Percentiles rank a stretch among this genome's conserved stretches.
These are phyloP conservation scores for Drosophila funebris DNA, from an alignment of 1,140 invertebrate species.

Conservation along the genomic window DNA sequence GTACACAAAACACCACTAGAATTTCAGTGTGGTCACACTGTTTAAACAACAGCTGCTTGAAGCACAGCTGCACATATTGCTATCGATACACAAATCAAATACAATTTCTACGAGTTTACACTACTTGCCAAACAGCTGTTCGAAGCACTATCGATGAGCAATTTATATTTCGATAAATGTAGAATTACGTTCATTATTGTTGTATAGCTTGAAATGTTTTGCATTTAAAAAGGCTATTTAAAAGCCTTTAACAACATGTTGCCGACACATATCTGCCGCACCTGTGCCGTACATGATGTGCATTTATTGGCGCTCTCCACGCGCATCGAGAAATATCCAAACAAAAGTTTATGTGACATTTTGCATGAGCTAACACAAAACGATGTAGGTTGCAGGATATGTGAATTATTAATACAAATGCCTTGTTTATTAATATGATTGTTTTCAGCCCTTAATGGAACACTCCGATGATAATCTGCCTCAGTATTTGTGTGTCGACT, in stretches of 20 bases:
- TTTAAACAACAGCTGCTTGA: conserved; percentile 19
- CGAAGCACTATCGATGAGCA: not conserved
- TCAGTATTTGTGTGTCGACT: conserved; percentile 48
- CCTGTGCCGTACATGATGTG: conserved; percentile 48
- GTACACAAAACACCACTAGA: conserved; percentile 9
- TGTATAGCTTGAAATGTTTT: not conserved
- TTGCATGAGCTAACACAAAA: conserved; percentile 62
- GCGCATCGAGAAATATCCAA: conserved; percentile 31
- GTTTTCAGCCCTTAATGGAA: conserved; percentile 35
- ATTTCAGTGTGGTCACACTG: conserved; percentile 25
- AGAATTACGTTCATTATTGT: no score
- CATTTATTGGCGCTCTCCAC: conserved; percentile 43
- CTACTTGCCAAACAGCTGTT: not conserved
- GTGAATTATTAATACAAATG: not conserved
- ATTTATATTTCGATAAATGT: no score
- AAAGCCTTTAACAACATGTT: conserved; percentile 43
- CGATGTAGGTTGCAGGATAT: conserved; percentile 43
- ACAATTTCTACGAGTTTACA: not conserved
- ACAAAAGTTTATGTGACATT: conserved; percentile 47
- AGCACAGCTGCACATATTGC: not conserved
- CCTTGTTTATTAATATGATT: not conserved
- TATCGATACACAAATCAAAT: conserved; percentile 5
- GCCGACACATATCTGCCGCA: conserved; percentile 53
- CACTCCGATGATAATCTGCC: conserved; percentile 44
- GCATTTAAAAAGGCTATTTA: not conserved